Evolutionary conservation across 2,113 vertebrate species (phyloP).

Genomic region (Poecile atricapillus): DNA sequence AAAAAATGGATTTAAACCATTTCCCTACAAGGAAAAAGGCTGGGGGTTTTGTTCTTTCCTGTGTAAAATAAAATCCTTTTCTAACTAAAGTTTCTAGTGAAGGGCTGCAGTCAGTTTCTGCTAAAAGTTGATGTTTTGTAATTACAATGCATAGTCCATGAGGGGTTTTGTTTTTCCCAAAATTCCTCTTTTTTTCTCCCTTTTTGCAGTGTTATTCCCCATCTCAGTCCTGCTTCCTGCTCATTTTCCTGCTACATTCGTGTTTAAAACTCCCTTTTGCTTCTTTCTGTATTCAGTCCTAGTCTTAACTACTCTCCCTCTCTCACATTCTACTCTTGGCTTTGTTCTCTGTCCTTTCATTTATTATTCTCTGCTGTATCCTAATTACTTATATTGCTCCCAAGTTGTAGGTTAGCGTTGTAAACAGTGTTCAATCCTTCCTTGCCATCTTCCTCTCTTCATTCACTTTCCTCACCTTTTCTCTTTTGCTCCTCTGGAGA

Average conservation of each 20-base stretch:
- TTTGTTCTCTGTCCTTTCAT: not conserved
- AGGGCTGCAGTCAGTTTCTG: not conserved
- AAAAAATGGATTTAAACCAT: not conserved
- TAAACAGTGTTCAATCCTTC: conserved; percentile 19
- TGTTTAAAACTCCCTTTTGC: not conserved
- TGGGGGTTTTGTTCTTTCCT: fast-evolving
- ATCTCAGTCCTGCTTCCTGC: not conserved
- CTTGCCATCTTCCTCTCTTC: not conserved
- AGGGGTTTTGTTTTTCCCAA: not conserved
- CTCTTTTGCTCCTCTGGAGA: not conserved
- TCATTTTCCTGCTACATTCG: not conserved
- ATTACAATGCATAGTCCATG: not conserved
- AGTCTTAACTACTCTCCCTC: not conserved
- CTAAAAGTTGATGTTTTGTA: not conserved
- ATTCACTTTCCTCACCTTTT: conserved; percentile 1
- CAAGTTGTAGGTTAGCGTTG: not conserved
- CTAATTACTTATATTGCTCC: conserved; percentile 35
- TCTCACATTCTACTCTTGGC: not conserved
- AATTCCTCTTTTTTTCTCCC: not conserved
- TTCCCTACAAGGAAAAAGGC: not conserved
- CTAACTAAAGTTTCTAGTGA: not conserved
- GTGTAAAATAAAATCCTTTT: not conserved
- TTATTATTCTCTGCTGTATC: not conserved
- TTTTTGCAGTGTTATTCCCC: not conserved
- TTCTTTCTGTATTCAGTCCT: not conserved